phyloP scores from a whole-genome alignment of 2,113 vertebrate genomes.

The Rhombomys opimus region DNA sequence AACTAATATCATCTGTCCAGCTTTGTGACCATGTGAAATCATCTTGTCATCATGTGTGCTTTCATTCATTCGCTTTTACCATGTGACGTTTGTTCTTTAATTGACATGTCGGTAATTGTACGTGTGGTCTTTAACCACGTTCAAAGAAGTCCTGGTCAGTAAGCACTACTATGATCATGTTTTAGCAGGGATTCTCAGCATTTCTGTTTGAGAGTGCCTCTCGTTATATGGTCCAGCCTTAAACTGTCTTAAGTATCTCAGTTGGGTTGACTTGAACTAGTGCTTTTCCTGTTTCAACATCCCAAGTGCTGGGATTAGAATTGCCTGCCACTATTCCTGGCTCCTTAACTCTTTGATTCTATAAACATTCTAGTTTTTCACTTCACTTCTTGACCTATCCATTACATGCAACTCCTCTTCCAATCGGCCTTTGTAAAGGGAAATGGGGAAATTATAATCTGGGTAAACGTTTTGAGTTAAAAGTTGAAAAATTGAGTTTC shows the following conservation, averaged over 20 bases:
- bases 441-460: neutral
- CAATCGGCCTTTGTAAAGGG: neutral
- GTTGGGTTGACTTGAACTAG: neutral
- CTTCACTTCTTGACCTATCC: conserved; percentile 5
- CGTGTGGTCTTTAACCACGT: neutral
- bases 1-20: neutral
- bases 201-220: neutral
- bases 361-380: neutral
- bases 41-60: neutral
- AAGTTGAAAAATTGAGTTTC: neutral
- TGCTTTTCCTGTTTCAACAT: neutral
- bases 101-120: neutral
- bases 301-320: neutral
- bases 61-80: neutral
- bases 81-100: conserved; percentile 9
- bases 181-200: neutral
- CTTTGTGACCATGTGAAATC: neutral
- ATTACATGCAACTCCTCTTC: neutral
- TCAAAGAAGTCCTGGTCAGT: neutral
- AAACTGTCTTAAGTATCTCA: neutral
- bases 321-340: neutral
- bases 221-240: neutral
- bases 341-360: neutral
- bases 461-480: neutral
- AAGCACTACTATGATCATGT: neutral